Evolutionary conservation across 2,797 vertebrate genomes (phyloP).

Genomic region (Ptychadena robeensis): DNA sequence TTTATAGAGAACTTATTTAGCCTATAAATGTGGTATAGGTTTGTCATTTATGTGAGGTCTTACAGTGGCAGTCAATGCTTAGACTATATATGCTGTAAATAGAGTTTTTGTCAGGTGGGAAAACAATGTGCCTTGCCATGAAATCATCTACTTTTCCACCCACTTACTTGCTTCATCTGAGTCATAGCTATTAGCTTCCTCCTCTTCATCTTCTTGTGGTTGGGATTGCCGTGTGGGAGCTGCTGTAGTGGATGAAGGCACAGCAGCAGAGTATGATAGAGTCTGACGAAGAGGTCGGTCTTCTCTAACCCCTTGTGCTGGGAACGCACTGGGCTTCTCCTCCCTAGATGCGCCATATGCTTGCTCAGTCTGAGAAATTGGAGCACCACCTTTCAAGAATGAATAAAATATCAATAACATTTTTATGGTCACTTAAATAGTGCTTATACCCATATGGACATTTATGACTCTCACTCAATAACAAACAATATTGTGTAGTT

Average conservation of each 20-base stretch:
- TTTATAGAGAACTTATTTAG: neutral
- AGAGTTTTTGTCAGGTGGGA: neutral
- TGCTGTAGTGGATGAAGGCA: conserved; percentile 62
- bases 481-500: too few species aligned
- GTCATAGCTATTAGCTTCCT: conserved; percentile 89
- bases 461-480: too few species aligned
- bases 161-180: conserved; percentile 90
- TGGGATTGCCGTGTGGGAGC: conserved; percentile 49
- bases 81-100: neutral
- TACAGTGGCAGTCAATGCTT: neutral
- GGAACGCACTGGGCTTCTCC: conserved; percentile 71
- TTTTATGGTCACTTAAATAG: too few species aligned
- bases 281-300: conserved; percentile 75
- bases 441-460: too few species aligned
- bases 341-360: conserved; percentile 61
- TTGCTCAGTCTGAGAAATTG: conserved; percentile 53
- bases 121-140: neutral
- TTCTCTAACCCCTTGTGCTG: conserved; percentile 71
- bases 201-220: conserved; percentile 70
- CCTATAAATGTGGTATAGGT: neutral
- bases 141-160: neutral
- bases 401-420: neutral
- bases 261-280: conserved; percentile 62
- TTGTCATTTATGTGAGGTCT: too few species aligned
- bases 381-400: conserved; percentile 16